Evolutionary conservation across 2,888 invertebrate genomes (phyloP), one percentile per base, ranked within the genome.

Genomic region (Syrista parreyssii): DNA sequence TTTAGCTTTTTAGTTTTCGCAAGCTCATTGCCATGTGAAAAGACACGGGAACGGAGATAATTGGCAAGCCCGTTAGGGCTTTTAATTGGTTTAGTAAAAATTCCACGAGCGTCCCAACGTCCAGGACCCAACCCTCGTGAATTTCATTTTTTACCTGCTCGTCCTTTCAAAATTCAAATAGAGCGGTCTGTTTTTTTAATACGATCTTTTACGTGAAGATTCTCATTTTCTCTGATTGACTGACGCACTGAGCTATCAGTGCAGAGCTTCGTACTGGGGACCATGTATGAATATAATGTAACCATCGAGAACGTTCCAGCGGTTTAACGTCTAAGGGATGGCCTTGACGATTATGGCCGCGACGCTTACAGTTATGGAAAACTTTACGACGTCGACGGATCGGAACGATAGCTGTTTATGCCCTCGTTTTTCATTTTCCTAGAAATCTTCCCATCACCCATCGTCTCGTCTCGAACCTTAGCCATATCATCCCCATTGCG

Each of bases 1-100:
- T 69, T 69, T 30, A 31, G 71, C 71, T 71, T 71, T 71, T 71
- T 71, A 71, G 40, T 73, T 35, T 72, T 72, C 72, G 72, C 76
- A 36, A 76, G 32, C 36, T 76, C 72, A 35, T 76, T 76, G 4
- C 31, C 30, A 33, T 11, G 40, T 36, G 72, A 40, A 73, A 72
- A 36, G 72, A 69, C 40, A 31, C 68, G 35, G 40, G n/a, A 34
- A 69, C 40, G 31, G 76, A 72, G 76, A 33, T 76, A 35, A 76
- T 76, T 76, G 40, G 6, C 55, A 55, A 73, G 72, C 35, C 15
- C 23, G 72, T 35, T 33, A 31, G 68, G 69, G 68, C 33, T 76
- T 73, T 73, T 32, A 68, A 72, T 76, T 40, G 76, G 32, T 73
- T 76, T 31, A 69, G 36, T 68, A 23, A 76, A 74, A 6, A 23